A percentile compares a stretch with the other conserved stretches of the same genome.
Evolutionary conservation across 1,140 invertebrate genomes (phyloP).

Genomic region (Leptopilina boulardi): DNA sequence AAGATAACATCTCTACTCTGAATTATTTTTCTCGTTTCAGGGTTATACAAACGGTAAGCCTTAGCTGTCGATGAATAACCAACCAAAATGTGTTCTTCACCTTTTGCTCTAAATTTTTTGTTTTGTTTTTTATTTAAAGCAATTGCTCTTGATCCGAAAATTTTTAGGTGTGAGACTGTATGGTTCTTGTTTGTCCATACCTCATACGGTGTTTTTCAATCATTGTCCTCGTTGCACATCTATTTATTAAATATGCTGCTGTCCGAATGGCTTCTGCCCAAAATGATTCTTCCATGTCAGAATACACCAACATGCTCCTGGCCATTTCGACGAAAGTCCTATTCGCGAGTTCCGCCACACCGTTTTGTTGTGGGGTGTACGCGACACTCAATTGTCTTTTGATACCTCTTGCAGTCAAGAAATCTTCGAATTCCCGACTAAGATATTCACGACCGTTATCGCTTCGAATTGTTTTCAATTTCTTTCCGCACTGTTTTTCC

Average conservation of each 20-base stretch:
- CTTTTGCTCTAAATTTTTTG: background rate
- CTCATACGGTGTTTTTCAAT: constrained; percentile 53
- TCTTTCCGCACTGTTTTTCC: constrained; percentile 62
- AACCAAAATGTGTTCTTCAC: background rate
- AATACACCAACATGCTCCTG: background rate
- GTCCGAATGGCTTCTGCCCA: constrained; percentile 3
- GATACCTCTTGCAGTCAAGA: constrained; percentile 39
- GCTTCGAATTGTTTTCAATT: constrained; percentile 59
- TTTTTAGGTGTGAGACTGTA: constrained; percentile 59
- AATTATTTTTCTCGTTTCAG: background rate
- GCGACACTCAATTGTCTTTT: background rate
- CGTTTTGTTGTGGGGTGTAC: constrained; percentile 18
- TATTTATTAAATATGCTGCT: background rate
- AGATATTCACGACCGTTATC: constrained; percentile 68
- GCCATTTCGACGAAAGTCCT: background rate
- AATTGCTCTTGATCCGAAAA: constrained; percentile 66
- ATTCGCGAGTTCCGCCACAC: background rate
- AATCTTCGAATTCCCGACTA: constrained; percentile 54
- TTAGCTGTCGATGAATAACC: background rate
- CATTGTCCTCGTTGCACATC: background rate
- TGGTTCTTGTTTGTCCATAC: constrained; percentile 55
- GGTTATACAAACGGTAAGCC: background rate
- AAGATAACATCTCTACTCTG: background rate
- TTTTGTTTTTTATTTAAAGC: background rate
- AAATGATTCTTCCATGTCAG: background rate